These are phyloP conservation scores for Maniola jurtina DNA, from an alignment of 1,140 invertebrate genomes.

Conservation along the genomic window DNA sequence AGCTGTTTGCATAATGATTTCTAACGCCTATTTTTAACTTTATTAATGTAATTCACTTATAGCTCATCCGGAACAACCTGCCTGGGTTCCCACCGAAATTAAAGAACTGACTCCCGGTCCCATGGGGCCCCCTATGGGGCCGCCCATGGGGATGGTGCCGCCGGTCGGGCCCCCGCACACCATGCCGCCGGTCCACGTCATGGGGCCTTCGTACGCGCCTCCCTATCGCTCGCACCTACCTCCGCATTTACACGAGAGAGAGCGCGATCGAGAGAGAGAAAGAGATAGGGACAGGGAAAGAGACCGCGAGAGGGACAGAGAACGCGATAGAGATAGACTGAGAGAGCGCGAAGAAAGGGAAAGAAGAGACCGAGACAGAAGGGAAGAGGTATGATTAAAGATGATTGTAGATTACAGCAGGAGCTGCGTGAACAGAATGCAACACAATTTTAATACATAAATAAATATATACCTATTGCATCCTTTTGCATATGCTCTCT, in stretches of 20 bases:
- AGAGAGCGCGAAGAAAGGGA: conserved; percentile 57
- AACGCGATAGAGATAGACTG: conserved; percentile 44
- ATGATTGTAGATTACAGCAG: too few species aligned
- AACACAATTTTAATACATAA: too few species aligned
- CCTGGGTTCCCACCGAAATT: conserved; percentile 81
- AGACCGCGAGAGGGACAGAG: conserved; percentile 41
- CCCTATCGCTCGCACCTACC: conserved; percentile 55
- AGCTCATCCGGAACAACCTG: conserved; percentile 62
- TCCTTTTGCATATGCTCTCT: too few species aligned
- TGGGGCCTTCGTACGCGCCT: conserved; percentile 53
- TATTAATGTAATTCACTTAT: not conserved
- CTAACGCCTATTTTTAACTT: not conserved
- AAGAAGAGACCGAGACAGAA: conserved; percentile 49
- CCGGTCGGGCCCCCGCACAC: conserved; percentile 51
- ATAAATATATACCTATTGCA: too few species aligned
- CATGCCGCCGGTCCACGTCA: conserved; percentile 45
- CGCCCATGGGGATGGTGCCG: conserved; percentile 63
- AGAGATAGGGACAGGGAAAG: conserved; percentile 46
- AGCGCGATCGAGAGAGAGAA: conserved; percentile 45
- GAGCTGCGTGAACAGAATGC: too few species aligned
- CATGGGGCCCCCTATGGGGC: conserved; percentile 68
- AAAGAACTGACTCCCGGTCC: conserved; percentile 82
- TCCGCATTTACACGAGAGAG: conserved; percentile 47
- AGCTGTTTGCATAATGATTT: not conserved
- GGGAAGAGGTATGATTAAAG: conserved; percentile 51